Conservation (phyloP, 53 echinoderm and acorn worm genomes). For the Apostichopus leukothele region DNA sequence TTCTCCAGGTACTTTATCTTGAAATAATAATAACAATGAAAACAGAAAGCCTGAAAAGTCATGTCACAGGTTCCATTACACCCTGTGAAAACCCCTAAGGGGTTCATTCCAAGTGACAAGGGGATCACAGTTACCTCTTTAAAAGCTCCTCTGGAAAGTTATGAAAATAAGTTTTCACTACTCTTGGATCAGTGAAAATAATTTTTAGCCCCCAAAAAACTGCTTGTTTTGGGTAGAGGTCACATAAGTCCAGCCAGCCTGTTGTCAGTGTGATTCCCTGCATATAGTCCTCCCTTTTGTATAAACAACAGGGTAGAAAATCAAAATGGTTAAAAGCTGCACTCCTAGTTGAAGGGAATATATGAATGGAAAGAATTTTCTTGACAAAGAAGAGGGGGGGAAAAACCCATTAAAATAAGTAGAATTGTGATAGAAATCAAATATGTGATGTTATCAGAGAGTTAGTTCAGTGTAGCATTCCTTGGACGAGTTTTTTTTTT, state of each 20-base stretch:
- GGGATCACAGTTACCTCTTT: constrained; percentile 23
- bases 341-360: no score
- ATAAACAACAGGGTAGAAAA: no score
- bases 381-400: no score
- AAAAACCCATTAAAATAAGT: no score
- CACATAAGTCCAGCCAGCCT: background rate
- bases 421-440: no score
- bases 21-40: background rate
- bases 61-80: constrained; percentile 16
- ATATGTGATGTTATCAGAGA: no score
- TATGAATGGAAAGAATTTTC: no score
- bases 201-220: constrained; percentile 29
- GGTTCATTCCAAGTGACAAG: background rate
- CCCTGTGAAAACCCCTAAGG: background rate
- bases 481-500: no score
- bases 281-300: no score
- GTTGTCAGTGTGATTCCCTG: no score
- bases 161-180: constrained; percentile 17
- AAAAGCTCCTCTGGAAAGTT: constrained; percentile 24
- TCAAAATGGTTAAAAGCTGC: no score
- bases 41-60: background rate
- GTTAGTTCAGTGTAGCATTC: no score
- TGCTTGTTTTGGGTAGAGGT: constrained; percentile 23
- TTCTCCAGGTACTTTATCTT: background rate
- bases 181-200: constrained; percentile 18